Base-by-base conservation (phyloP, 2,888 invertebrate genomes). In the Agelastica alni region DNA sequence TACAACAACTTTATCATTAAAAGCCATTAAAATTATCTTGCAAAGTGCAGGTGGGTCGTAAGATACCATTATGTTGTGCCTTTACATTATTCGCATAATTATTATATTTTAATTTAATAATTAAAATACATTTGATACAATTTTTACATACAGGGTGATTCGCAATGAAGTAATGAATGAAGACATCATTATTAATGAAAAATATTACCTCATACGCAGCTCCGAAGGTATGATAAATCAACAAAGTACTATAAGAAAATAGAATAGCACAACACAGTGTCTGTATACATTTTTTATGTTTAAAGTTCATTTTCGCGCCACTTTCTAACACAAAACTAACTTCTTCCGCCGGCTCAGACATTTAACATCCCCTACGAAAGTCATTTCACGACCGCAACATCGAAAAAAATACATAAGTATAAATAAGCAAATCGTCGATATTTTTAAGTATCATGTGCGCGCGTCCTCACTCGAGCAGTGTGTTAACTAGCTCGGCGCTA, bases 161-260 rank as follows among this genome's bases (percentile, higher is more conserved):
- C n/a, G n/a, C n/a, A n/a, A n/a, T n/a, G n/a, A n/a, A n/a, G n/a
- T n/a, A n/a, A n/a, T n/a, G n/a, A n/a, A n/a, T n/a, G n/a, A n/a
- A n/a, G n/a, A n/a, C n/a, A n/a, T n/a, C n/a, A n/a, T n/a, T n/a
- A n/a, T n/a, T n/a, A n/a, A n/a, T n/a, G n/a, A n/a, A n/a, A n/a
- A n/a, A n/a, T n/a, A n/a, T n/a, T n/a, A n/a, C n/a, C n/a, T n/a
- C n/a, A n/a, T n/a, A n/a, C 32, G 45, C 60, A 55, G 67, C 70
- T 63, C 71, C 70, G 56, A 74, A 69, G 58, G 70, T 70, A 53
- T 76, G 76, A 62, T 77, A 77, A 59, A 71, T 69, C 59, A 75
- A 64, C 41, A 76, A 56, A 49, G 71, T 73, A 45, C 69, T 72
- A 62, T 76, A 77, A 41, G 72, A 70, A 34, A 74, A 64, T 48